Base-by-base conservation (phyloP, 1,140 invertebrate genomes). In the Zaprionus taronus region DNA sequence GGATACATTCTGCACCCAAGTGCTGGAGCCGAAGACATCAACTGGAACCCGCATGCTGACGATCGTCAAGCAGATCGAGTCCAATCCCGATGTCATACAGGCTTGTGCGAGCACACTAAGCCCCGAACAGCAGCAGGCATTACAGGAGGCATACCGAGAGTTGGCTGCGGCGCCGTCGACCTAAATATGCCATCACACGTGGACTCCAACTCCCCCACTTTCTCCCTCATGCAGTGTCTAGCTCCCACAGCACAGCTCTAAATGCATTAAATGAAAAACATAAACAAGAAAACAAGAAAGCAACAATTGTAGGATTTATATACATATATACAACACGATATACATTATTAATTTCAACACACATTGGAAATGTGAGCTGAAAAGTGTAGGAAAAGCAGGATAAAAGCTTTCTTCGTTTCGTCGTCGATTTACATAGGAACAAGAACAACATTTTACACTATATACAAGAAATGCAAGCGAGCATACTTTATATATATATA, bases 1-100 rank as follows among this genome's bases (percentile, higher is more conserved):
- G 0, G 97, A 99, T 92, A 97, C 97, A 1, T 96, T 99, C 92
- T 94, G 94, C 64, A 95, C 95, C 87, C 97, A 98, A 85, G 97
- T 96, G 20, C 94, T 99, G 38, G 95, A 96, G 41, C 93, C 94
- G 14, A 69, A 80, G 31, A 94, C 94, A 82, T 93, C 94, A 31
- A 94, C 95, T 3, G 95, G 95, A 73, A 92, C 94, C 60, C 94
- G 96, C 80, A 95, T 97, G 93, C 91, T 96, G 24, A 94, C 94
- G 69, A 95, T 97, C 72, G 94, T 97, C 64, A 94, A 95, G 91
- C 95, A 96, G 93, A 94, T 96, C 70, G 95, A 96, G 69, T 83
- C 89, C 55, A 98, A 97, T 93, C 95, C 95, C 56, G 95, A 97
- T 61, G 94, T 98, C 77, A 98, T 98, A 94, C 96, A 97, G 93